Evolutionary conservation across 2,888 invertebrate species (phyloP).

Genomic region (Athalia cordata): DNA sequence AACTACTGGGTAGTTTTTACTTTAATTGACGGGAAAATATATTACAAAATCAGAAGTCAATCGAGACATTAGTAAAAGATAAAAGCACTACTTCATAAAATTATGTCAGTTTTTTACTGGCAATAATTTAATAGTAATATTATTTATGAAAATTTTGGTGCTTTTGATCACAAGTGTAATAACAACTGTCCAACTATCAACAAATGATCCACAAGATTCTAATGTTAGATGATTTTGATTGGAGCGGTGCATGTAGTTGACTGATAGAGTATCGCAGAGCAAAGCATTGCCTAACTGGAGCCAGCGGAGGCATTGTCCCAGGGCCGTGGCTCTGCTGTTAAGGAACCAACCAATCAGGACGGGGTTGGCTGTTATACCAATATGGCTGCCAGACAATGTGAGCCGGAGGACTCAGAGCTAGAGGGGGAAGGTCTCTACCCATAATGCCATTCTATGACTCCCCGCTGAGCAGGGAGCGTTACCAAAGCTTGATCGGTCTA

Average conservation of each 20-base stretch:
- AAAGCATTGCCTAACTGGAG: slow-evolving; percentile 66
- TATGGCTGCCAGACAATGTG: slow-evolving; percentile 72
- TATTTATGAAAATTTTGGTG: slow-evolving; percentile 8
- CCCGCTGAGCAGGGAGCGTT: slow-evolving; percentile 65
- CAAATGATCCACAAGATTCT: slow-evolving; percentile 49
- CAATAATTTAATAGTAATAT: background rate
- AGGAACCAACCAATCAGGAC: slow-evolving; percentile 70
- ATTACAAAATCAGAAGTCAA: no score
- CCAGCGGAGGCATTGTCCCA: slow-evolving; percentile 57
- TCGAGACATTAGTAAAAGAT: background rate
- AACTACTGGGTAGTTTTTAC: no score
- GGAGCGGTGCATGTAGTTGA: slow-evolving; percentile 65
- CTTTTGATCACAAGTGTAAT: background rate
- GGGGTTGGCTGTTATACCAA: slow-evolving; percentile 69
- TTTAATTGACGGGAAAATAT: background rate
- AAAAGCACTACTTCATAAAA: background rate
- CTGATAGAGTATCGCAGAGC: slow-evolving; percentile 70
- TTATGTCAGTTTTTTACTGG: background rate
- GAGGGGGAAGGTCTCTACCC: slow-evolving; percentile 66
- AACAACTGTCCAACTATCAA: slow-evolving; percentile 32
- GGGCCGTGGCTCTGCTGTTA: slow-evolving; percentile 60
- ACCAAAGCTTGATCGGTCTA: slow-evolving; percentile 57
- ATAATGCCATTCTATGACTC: slow-evolving; percentile 70
- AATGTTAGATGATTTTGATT: slow-evolving; percentile 61
- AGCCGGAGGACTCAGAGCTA: slow-evolving; percentile 57